phyloP scores from a whole-genome alignment of 1,140 invertebrate genomes.

The Halictus rubicundus region DNA sequence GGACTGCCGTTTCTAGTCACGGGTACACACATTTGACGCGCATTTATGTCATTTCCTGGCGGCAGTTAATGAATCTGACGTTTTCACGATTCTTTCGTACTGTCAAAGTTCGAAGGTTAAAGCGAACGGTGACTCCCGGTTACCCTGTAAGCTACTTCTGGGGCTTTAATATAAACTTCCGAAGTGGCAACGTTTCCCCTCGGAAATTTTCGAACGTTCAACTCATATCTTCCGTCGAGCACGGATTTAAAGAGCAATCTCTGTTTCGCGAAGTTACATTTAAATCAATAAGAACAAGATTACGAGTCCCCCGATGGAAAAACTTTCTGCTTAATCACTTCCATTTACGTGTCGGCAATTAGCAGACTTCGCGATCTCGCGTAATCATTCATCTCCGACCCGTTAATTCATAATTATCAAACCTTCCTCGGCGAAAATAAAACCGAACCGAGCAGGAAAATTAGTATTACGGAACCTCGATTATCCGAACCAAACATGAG shows the following conservation, averaged over 20 bases:
- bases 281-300: constrained; percentile 46
- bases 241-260: constrained; percentile 10
- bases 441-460: too few relatives aligned
- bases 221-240: constrained; percentile 4
- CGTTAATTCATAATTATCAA: constrained; percentile 2
- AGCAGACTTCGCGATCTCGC: constrained; percentile 18
- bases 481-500: too few relatives aligned
- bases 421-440: neutral
- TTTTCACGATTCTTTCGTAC: neutral
- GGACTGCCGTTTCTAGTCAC: too few relatives aligned
- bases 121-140: neutral
- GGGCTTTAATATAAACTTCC: constrained; percentile 6
- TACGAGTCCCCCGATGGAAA: constrained; percentile 37
- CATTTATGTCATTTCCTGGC: neutral
- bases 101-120: neutral
- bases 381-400: constrained; percentile 23
- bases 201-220: constrained; percentile 12
- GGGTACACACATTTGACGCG: too few relatives aligned
- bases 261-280: constrained; percentile 36
- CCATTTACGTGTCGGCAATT: constrained; percentile 39
- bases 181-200: constrained; percentile 9
- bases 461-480: too few relatives aligned
- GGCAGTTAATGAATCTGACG: too few relatives aligned
- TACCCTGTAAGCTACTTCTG: neutral
- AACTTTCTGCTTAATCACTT: constrained; percentile 42